Evolutionary conservation across 2,888 invertebrate genomes (phyloP).

Genomic region (Sussaba pulchella): DNA sequence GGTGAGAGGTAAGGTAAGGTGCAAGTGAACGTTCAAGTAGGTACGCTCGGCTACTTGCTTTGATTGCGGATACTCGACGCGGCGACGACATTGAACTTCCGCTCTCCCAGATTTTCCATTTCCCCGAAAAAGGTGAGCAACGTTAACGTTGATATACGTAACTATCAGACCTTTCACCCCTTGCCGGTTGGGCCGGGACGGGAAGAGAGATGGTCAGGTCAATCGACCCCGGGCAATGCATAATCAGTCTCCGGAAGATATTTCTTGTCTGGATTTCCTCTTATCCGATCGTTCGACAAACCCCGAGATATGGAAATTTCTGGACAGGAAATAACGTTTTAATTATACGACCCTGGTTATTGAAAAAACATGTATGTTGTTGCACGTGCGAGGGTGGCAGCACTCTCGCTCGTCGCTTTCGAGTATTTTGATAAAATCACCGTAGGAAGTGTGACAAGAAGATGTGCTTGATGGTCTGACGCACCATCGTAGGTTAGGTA

Average conservation of each 20-base stretch:
- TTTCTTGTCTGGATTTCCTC: constrained; percentile 15
- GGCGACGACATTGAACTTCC: constrained; percentile 60
- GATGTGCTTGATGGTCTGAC: constrained; percentile 35
- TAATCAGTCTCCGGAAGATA: constrained; percentile 56
- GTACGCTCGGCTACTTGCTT: constrained; percentile 58
- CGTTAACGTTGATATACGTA: constrained; percentile 41
- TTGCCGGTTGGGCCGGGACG: neutral
- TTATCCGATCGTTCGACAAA: constrained; percentile 27
- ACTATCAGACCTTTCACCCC: constrained; percentile 36
- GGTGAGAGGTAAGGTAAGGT: constrained; percentile 48
- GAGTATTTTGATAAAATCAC: constrained; percentile 51
- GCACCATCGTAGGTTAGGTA: constrained; percentile 1
- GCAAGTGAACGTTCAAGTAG: constrained; percentile 61
- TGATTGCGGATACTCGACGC: constrained; percentile 64
- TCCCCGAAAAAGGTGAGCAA: constrained; percentile 14
- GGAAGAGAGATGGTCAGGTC: constrained; percentile 42
- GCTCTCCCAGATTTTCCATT: constrained; percentile 37
- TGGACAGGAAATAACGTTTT: constrained; percentile 5
- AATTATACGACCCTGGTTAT: neutral
- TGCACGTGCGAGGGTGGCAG: constrained; percentile 4
- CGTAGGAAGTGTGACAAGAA: constrained; percentile 29
- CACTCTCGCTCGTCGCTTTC: constrained; percentile 1
- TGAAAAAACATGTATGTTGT: constrained; percentile 28
- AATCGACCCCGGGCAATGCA: constrained; percentile 53
- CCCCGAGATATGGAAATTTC: constrained; percentile 15